Base-by-base conservation (phyloP, 2,113 vertebrate genomes). In the Cavia aperea region DNA sequence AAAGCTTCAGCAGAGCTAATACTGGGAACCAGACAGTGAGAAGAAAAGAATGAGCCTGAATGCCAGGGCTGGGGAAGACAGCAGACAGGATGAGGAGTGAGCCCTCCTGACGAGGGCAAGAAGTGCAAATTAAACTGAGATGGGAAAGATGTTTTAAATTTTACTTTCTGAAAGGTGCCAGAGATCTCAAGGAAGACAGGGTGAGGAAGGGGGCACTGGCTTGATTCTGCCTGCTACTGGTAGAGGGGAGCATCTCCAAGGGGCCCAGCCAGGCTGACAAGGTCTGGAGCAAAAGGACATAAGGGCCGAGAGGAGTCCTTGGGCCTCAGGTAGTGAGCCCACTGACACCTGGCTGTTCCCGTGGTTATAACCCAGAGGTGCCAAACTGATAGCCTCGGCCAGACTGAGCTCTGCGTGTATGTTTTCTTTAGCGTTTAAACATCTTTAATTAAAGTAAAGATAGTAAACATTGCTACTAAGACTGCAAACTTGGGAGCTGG, bases 161-260 rank as follows among this genome's bases (percentile, higher is more conserved):
- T 75, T 92, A 15, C 87, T 89, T 94, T 82, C 92, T 88, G 24
- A 86, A 89, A 63, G n/a, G 39, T 54, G 65, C 36, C 54, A 5
- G 1, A 3, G 39, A 70, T 79, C 75, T 77, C 24, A 79, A 88
- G 73, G 68, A 82, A 94, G 79, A 84, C 72, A 24, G 79, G 23
- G 51, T 51, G 51, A 94, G 39, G 77, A 86, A 39, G 62, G 72
- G 63, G 43, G 49, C 26, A 56, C 66, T 10, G 79, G 94, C 51
- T 75, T 26, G 39, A 51, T 56, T 31, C 54, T 8, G 7, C 5
- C 18, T 0, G 2, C 49, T 15, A 18, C 86, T 36, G 18, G 62
- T 18, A 81, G 85, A 73, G 15, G 31, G 43, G 65, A 60, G 77
- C 7, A 1, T 81, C 83, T 77, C 60, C 21, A 18, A 10, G 29